Conservation (phyloP, 2,113 vertebrate species). For the Hippocampus guttulatus region DNA sequence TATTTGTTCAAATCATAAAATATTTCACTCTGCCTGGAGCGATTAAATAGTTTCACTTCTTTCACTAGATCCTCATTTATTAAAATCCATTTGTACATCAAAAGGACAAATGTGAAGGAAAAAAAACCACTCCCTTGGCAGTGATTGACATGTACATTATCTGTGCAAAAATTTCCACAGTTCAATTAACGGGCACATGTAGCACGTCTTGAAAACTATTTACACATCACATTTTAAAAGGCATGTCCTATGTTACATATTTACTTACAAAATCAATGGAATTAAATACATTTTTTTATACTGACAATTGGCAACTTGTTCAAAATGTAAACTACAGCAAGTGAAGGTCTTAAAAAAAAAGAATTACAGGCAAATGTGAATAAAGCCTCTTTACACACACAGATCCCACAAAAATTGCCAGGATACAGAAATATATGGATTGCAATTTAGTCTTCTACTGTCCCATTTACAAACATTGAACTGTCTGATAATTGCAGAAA, state of each 20-base stretch:
- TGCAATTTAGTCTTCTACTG: background rate
- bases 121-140: background rate
- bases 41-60: background rate
- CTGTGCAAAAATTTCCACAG: constrained; percentile 47
- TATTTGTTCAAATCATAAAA: background rate
- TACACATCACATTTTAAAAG: constrained; percentile 48
- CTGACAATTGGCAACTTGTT: constrained; percentile 47
- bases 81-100: background rate
- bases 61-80: background rate
- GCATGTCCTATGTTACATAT: constrained; percentile 37
- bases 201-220: constrained; percentile 44
- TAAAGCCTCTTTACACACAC: constrained; percentile 2
- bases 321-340: constrained; percentile 29
- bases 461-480: background rate
- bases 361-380: constrained; percentile 19
- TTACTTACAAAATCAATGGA: background rate
- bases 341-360: background rate
- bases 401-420: background rate
- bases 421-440: too few relatives aligned
- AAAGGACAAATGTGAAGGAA: background rate
- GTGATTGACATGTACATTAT: constrained; percentile 3
- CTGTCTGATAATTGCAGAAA: background rate
- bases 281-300: constrained; percentile 40
- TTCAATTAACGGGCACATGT: constrained; percentile 36
- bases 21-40: background rate